Conservation (phyloP, 1,140 invertebrate genomes). For the Drosophila chauvacae region DNA sequence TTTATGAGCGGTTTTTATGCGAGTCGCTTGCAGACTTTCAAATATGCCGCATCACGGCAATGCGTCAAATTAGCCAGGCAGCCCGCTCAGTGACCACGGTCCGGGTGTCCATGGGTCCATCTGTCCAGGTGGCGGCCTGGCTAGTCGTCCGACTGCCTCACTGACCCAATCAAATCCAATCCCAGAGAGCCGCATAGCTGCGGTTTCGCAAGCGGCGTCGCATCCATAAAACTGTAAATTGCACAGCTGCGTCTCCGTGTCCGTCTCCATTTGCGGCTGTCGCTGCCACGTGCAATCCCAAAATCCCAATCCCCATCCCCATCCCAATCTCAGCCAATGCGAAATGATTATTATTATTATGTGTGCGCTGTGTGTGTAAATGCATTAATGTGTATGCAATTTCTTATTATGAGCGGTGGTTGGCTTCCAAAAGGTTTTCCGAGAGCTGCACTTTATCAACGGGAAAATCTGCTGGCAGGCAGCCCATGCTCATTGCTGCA, state of each 20-base stretch:
- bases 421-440: constrained; percentile 61
- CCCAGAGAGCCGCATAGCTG: constrained; percentile 30
- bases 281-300: constrained; percentile 71
- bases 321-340: constrained; percentile 52
- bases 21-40: constrained; percentile 23
- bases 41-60: constrained; percentile 51
- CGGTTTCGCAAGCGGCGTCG: constrained; percentile 61
- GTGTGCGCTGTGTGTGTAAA: constrained; percentile 27
- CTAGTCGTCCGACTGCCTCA: constrained; percentile 38
- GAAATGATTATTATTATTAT: constrained; percentile 41
- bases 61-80: constrained; percentile 57
- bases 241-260: constrained; percentile 73
- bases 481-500: constrained; percentile 75
- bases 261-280: constrained; percentile 46
- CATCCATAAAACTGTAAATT: constrained; percentile 79
- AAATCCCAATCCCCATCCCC: constrained; percentile 5
- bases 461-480: constrained; percentile 69
- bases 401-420: constrained; percentile 72
- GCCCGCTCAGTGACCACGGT: constrained; percentile 20
- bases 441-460: constrained; percentile 73
- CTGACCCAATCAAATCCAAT: constrained; percentile 54
- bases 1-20: constrained; percentile 6
- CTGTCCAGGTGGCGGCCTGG: constrained; percentile 21
- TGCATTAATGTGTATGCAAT: constrained; percentile 59
- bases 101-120: constrained; percentile 31